Conservation (phyloP, 1,140 invertebrate genomes). For the Pogonognathellus flavescens region DNA sequence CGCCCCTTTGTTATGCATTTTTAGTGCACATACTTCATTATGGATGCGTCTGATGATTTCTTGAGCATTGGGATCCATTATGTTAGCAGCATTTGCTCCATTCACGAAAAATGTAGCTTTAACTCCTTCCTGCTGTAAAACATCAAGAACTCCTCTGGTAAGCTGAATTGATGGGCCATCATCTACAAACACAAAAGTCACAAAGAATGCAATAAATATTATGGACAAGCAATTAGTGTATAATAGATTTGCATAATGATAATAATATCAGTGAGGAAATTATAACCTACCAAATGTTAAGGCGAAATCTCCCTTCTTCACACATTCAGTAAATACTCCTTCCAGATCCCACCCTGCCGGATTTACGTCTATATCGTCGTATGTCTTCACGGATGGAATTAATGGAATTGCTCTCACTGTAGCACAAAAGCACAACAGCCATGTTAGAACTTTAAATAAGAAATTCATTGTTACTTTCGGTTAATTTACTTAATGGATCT, state of each 20-base stretch:
- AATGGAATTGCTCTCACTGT: no score
- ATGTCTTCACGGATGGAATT: no score
- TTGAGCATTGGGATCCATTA: not conserved
- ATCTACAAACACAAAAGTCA: not conserved
- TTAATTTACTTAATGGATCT: no score
- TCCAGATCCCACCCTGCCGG: not conserved
- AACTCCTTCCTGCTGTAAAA: slow-evolving; percentile 21
- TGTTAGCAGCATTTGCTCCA: no score
- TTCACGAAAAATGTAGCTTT: slow-evolving; percentile 48
- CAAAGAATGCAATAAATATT: not conserved
- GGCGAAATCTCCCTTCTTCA: not conserved
- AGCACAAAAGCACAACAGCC: no score
- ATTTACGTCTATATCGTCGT: no score
- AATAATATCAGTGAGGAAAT: not conserved
- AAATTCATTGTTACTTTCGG: no score
- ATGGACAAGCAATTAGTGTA: no score
- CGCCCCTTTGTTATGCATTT: no score
- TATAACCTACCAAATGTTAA: slow-evolving; percentile 1
- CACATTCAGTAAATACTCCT: not conserved
- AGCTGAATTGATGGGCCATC: not conserved
- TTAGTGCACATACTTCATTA: no score
- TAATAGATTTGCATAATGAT: not conserved
- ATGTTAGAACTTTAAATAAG: no score
- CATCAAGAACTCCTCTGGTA: slow-evolving; percentile 7
- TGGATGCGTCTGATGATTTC: not conserved